A percentile compares a stretch with the other conserved stretches of the same genome.
Conservation (phyloP, 92 coral and sea anemone species). For the Siderastrea siderea region DNA sequence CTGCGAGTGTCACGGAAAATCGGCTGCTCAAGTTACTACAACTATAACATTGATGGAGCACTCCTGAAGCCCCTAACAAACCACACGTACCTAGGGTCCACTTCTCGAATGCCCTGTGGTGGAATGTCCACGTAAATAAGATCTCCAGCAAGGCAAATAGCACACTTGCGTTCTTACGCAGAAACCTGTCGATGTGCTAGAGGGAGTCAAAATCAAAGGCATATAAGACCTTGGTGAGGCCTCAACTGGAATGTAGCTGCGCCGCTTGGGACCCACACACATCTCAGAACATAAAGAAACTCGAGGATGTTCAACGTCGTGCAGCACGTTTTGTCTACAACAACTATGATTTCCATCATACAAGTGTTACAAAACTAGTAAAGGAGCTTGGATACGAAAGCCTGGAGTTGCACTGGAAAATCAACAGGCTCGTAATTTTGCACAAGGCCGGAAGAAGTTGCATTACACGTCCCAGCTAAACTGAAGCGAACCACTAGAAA, state of each 20-base stretch:
- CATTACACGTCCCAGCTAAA: no score
- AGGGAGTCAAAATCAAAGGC: slow-evolving; percentile 16
- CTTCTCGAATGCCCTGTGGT: slow-evolving; percentile 38
- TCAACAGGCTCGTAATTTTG: no score
- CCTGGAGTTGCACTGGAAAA: no score
- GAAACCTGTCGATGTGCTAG: slow-evolving; percentile 27
- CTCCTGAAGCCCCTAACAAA: background rate
- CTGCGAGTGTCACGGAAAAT: background rate
- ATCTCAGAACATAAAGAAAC: background rate
- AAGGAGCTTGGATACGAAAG: no score
- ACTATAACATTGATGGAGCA: slow-evolving; percentile 31
- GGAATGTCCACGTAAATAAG: slow-evolving; percentile 58
- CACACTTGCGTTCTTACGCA: slow-evolving; percentile 24
- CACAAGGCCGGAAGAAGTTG: no score
- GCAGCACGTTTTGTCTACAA: background rate
- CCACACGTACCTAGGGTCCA: slow-evolving; percentile 17
- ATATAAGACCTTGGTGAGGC: slow-evolving; percentile 32
- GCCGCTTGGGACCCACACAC: slow-evolving; percentile 16
- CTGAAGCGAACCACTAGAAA: no score
- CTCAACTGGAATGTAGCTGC: slow-evolving; percentile 26
- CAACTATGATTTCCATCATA: no score
- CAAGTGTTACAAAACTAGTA: no score
- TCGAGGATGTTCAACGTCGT: background rate
- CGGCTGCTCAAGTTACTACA: slow-evolving; percentile 6
- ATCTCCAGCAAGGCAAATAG: slow-evolving; percentile 24